Percentiles rank a stretch among this genome's conserved stretches.
Conservation (phyloP, 2,797 vertebrate species). For the Anguilla obscura region DNA sequence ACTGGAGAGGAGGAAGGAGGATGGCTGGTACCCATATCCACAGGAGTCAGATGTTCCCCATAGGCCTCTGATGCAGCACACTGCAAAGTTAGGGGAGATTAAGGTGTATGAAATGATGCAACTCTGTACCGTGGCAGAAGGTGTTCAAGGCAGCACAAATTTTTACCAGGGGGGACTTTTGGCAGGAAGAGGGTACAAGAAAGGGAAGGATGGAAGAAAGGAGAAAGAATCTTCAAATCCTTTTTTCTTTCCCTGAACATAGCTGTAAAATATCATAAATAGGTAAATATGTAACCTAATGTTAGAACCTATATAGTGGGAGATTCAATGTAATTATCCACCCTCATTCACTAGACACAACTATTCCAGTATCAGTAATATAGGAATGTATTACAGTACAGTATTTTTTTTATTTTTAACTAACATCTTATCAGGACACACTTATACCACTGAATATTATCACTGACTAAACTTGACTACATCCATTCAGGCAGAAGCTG, state of each 20-base stretch:
- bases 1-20: neutral
- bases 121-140: slow-evolving; percentile 32
- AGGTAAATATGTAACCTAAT: slow-evolving; percentile 20
- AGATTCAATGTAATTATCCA: neutral
- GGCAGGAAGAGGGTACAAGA: neutral
- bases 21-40: neutral
- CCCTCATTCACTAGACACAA: neutral
- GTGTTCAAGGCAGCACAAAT: neutral
- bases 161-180: neutral
- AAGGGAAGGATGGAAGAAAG: slow-evolving; percentile 11
- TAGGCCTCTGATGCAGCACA: slow-evolving; percentile 32
- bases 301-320: slow-evolving; percentile 28
- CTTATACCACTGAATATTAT: slow-evolving; percentile 5
- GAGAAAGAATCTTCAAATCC: neutral
- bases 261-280: slow-evolving; percentile 33
- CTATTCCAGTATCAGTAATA: slow-evolving; percentile 10
- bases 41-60: slow-evolving; percentile 27
- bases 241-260: slow-evolving; percentile 13
- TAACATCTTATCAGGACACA: slow-evolving; percentile 1
- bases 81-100: slow-evolving; percentile 46
- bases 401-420: slow-evolving; percentile 18
- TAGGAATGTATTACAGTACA: slow-evolving; percentile 3
- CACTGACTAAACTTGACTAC: neutral
- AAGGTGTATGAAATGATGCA: slow-evolving; percentile 53
- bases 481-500: neutral